Percentiles rank a stretch among this genome's conserved stretches.
phyloP scores from a whole-genome alignment of 2,797 vertebrate genomes.

The Smutsia gigantea region DNA sequence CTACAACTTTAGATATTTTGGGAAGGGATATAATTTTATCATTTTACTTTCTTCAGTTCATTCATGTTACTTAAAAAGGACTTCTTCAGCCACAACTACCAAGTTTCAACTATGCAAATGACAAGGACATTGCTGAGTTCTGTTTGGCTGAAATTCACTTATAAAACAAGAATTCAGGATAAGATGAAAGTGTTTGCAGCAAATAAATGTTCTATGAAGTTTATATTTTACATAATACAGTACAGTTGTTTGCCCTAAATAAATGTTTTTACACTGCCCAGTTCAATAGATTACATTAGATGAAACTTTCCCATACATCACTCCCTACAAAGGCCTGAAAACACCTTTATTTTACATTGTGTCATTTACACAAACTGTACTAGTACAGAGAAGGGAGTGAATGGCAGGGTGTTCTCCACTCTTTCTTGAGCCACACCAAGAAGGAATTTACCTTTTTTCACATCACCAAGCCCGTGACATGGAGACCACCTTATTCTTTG shows the following conservation, averaged over 20 bases:
- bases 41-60: conserved; percentile 27
- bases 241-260: background rate
- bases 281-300: background rate
- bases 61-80: conserved; percentile 5
- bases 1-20: background rate
- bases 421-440: background rate
- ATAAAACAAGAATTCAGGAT: background rate
- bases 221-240: conserved; percentile 35
- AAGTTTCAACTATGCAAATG: background rate
- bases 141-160: conserved; percentile 37
- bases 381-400: background rate
- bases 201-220: background rate
- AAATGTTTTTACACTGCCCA: background rate
- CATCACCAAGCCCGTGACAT: background rate
- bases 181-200: background rate
- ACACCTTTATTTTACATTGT: background rate
- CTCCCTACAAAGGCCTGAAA: background rate
- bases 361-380: background rate
- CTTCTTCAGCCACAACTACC: background rate
- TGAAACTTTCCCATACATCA: background rate
- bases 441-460: background rate
- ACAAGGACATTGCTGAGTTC: background rate
- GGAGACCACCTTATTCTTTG: background rate
- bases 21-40: background rate
- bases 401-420: background rate